phyloP scores from a whole-genome alignment of 2,113 vertebrate species.

The Orthonyx spaldingii region DNA sequence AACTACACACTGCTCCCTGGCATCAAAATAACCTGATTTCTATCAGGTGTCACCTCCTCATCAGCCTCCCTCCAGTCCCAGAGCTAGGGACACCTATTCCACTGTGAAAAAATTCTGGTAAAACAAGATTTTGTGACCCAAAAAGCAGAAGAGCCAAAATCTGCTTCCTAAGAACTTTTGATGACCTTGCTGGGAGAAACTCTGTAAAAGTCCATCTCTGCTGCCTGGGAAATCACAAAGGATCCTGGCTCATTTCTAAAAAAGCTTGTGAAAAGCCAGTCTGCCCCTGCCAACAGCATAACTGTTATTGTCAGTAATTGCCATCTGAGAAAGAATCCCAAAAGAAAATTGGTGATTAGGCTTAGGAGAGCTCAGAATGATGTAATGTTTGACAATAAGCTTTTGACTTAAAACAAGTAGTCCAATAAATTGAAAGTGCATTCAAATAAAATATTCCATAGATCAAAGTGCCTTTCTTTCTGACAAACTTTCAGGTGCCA shows the following conservation, averaged over 20 bases:
- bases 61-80: not conserved
- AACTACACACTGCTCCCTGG: not conserved
- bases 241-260: not conserved
- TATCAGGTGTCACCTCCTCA: not conserved
- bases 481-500: not conserved
- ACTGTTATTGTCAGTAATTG: not conserved
- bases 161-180: not conserved
- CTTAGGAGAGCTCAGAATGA: not conserved
- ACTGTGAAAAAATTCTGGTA: not conserved
- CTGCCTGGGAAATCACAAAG: not conserved
- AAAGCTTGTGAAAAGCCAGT: not conserved
- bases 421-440: not conserved
- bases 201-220: not conserved
- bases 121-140: not conserved
- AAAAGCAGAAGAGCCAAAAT: not conserved
- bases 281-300: not conserved
- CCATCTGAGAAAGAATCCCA: not conserved
- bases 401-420: constrained; percentile 5
- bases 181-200: not conserved
- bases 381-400: not conserved
- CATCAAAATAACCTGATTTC: not conserved
- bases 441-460: not conserved
- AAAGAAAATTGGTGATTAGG: not conserved
- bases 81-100: not conserved
- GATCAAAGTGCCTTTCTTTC: not conserved